Conservation (phyloP, 2,888 invertebrate species). For the Dioctria rufipes region DNA sequence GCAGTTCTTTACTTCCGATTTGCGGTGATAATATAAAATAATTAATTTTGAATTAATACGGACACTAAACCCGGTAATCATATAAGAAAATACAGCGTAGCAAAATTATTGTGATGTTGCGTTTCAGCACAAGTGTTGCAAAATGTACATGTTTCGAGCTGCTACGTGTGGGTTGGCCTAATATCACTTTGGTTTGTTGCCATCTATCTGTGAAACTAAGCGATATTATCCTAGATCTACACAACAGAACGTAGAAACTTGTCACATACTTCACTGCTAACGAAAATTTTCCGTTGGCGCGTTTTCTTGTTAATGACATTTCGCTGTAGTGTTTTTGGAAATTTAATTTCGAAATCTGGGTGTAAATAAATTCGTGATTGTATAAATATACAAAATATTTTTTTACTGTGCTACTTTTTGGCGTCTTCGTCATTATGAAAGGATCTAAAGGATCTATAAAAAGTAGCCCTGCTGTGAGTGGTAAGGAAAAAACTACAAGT, state of each 20-base stretch:
- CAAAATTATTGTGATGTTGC: too few species aligned
- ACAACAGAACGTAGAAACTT: neutral
- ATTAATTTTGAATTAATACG: too few species aligned
- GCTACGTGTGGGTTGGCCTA: too few species aligned
- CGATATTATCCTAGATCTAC: too few species aligned
- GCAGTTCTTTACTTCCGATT: too few species aligned
- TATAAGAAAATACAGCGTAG: too few species aligned
- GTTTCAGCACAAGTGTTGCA: too few species aligned
- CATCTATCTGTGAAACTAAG: too few species aligned
- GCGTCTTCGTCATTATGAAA: slow-evolving; percentile 7
- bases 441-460: slow-evolving; percentile 19
- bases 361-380: slow-evolving; percentile 36
- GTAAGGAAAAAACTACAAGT: slow-evolving; percentile 55
- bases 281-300: slow-evolving; percentile 42
- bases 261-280: slow-evolving; percentile 7
- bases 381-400: neutral
- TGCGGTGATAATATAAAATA: too few species aligned
- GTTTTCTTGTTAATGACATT: slow-evolving; percentile 37
- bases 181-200: too few species aligned
- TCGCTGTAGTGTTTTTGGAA: slow-evolving; percentile 2
- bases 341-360: neutral
- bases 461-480: neutral
- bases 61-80: too few species aligned
- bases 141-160: too few species aligned
- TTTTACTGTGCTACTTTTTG: neutral